These are phyloP conservation scores for Microcaecilia unicolor DNA, from an alignment of 2,797 vertebrate species.

Conservation along the genomic window DNA sequence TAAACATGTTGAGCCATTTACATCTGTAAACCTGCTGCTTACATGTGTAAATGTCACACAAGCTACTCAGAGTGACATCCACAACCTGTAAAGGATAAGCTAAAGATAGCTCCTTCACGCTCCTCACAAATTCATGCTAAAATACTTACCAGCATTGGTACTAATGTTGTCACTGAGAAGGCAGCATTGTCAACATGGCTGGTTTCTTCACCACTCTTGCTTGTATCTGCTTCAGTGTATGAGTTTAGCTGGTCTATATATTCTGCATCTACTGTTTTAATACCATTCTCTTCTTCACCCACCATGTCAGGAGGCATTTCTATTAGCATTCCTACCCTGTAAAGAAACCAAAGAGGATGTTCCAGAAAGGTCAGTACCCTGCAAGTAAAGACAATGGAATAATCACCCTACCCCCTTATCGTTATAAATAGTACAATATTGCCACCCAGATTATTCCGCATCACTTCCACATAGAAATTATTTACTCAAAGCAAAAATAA, in stretches of 20 bases:
- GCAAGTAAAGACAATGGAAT: background rate
- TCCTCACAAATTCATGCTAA: background rate
- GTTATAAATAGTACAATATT: background rate
- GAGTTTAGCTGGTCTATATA: background rate
- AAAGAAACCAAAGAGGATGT: background rate
- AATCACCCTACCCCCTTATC: fast-evolving
- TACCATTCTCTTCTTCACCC: slow-evolving; percentile 27
- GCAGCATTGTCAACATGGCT: background rate
- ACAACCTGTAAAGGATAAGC: no score
- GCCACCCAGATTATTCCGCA: background rate
- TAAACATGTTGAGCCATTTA: no score
- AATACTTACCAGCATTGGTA: slow-evolving; percentile 44
- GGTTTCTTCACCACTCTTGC: background rate
- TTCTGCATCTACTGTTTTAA: slow-evolving; percentile 8
- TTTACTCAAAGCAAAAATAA: background rate
- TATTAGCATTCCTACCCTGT: slow-evolving; percentile 47
- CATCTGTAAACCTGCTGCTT: no score
- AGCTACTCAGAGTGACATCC: no score
- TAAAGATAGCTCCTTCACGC: no score
- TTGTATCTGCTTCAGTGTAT: background rate
- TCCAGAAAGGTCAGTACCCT: no score
- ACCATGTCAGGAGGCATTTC: slow-evolving; percentile 34
- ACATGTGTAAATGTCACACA: no score
- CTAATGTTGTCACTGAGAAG: slow-evolving; percentile 1
- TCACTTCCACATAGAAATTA: background rate